Percentiles rank a stretch among this genome's conserved stretches.
phyloP scores from a whole-genome alignment of 2,888 invertebrate species.

The Holacanthella duospinosa region DNA sequence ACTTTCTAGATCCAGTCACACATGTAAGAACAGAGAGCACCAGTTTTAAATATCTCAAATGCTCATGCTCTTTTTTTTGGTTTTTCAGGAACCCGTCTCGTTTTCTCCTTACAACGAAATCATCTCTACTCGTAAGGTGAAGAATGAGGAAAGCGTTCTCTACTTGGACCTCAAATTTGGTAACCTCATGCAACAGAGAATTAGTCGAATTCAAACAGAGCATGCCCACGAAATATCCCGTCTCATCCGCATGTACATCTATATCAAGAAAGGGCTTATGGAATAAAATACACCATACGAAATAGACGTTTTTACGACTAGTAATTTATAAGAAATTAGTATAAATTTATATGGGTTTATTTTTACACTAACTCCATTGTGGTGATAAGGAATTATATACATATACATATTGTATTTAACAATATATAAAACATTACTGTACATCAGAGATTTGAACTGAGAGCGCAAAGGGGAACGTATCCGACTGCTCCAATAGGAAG shows the following conservation, averaged over 20 bases:
- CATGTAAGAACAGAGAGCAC: conserved; percentile 52
- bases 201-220: conserved; percentile 89
- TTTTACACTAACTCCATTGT: no score
- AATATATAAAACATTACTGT: no score
- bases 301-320: no score
- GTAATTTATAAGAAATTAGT: no score
- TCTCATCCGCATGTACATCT: conserved; percentile 91
- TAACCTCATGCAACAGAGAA: conserved; percentile 87
- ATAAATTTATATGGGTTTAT: no score
- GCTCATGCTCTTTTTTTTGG: background rate
- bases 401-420: no score
- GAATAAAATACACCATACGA: no score
- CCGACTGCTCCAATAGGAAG: no score
- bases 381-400: no score
- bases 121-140: conserved; percentile 82
- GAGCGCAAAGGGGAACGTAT: no score
- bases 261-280: conserved; percentile 56
- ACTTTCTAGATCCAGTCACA: conserved; percentile 81
- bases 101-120: conserved; percentile 92
- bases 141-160: conserved; percentile 81
- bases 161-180: conserved; percentile 96
- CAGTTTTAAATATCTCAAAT: background rate
- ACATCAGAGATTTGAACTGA: no score
- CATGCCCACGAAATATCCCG: conserved; percentile 95
- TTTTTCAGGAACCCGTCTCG: conserved; percentile 67